Percentiles rank a stretch among this genome's conserved stretches.
Evolutionary conservation across 2,888 invertebrate species (phyloP).

Genomic region (Drosophila parthenogenetica): DNA sequence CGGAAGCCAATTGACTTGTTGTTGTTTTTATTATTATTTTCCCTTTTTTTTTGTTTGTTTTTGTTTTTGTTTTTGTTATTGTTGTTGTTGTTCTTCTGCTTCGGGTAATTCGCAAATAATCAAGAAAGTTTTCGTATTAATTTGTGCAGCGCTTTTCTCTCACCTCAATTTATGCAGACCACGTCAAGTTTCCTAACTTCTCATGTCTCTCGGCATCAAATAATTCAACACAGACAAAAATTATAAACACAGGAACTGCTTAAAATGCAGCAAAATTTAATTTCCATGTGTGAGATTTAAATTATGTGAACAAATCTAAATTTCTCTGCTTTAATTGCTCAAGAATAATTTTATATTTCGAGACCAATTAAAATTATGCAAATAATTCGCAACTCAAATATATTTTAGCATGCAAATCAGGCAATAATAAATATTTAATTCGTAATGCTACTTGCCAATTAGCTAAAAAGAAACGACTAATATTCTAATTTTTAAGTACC

Average conservation of each 20-base stretch:
- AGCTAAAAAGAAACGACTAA: constrained; percentile 40
- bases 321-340: background rate
- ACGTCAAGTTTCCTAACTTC: constrained; percentile 47
- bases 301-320: background rate
- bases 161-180: constrained; percentile 68
- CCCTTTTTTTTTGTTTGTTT: constrained; percentile 29
- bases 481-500: constrained; percentile 36
- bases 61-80: constrained; percentile 31
- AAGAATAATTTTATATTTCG: constrained; percentile 1
- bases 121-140: constrained; percentile 78
- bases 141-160: constrained; percentile 55
- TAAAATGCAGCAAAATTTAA: background rate
- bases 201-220: background rate
- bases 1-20: constrained; percentile 58
- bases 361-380: constrained; percentile 42
- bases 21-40: constrained; percentile 27
- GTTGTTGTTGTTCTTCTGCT: constrained; percentile 29
- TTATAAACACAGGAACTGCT: background rate
- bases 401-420: constrained; percentile 55
- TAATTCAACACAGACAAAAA: background rate
- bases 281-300: background rate
- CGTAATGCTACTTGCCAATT: constrained; percentile 49
- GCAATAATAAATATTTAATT: constrained; percentile 37
- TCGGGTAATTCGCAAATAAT: constrained; percentile 78
- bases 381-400: constrained; percentile 17